Percentiles rank a stretch among this genome's conserved stretches.
Evolutionary conservation across 1,140 invertebrate species (phyloP).

Genomic region (Bombus ignitus): DNA sequence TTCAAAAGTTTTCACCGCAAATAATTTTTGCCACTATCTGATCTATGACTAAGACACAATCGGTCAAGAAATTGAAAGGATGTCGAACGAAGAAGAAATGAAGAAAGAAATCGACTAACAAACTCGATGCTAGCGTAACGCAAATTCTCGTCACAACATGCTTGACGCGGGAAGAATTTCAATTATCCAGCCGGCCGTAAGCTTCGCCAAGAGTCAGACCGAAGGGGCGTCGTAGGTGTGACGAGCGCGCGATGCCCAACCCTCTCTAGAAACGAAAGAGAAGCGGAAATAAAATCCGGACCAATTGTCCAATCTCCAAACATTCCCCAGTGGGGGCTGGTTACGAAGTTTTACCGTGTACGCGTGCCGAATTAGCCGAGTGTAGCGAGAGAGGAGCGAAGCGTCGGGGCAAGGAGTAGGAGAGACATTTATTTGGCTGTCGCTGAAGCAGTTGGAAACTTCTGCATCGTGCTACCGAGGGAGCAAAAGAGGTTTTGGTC

Average conservation of each 20-base stretch:
- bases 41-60: not conserved
- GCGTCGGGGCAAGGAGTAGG: constrained; percentile 66
- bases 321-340: constrained; percentile 48
- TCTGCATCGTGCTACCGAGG: constrained; percentile 31
- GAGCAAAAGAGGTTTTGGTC: constrained; percentile 8
- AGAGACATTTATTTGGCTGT: constrained; percentile 70
- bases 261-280: not conserved
- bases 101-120: too few species aligned
- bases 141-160: not conserved
- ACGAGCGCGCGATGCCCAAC: not conserved
- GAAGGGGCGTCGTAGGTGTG: constrained; percentile 10
- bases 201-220: not conserved
- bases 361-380: constrained; percentile 62
- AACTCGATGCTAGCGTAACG: not conserved
- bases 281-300: constrained; percentile 51
- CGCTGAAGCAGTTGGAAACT: constrained; percentile 65
- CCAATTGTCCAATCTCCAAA: constrained; percentile 63
- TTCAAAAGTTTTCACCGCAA: not conserved
- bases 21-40: not conserved
- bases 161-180: not conserved
- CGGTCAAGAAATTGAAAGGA: not conserved
- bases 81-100: not conserved
- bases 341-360: constrained; percentile 60
- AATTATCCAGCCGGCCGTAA: not conserved
- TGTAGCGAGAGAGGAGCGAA: constrained; percentile 52